A percentile compares a stretch with the other conserved stretches of the same genome.
These are phyloP conservation scores for Synergus laeviventris DNA, from an alignment of 2,888 invertebrate genomes.

Conservation along the genomic window DNA sequence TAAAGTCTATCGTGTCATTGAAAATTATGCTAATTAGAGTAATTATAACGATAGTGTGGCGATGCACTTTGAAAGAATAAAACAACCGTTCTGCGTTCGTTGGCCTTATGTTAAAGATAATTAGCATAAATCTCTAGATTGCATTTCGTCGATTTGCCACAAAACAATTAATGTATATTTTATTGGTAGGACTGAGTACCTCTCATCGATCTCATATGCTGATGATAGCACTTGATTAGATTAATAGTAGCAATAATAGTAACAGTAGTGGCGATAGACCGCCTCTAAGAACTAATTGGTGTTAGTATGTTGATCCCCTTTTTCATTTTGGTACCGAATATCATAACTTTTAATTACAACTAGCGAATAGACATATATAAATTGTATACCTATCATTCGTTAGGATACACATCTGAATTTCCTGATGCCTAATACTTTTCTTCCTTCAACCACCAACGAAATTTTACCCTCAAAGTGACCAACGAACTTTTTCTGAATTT, in stretches of 20 bases:
- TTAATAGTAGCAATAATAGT: conserved; percentile 62
- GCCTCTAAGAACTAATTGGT: conserved; percentile 75
- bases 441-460: conserved; percentile 21
- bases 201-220: conserved; percentile 12
- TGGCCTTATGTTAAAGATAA: conserved; percentile 33
- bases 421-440: conserved; percentile 41
- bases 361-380: conserved; percentile 38
- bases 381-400: conserved; percentile 41
- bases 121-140: conserved; percentile 17
- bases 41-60: conserved; percentile 25
- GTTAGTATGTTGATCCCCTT: conserved; percentile 76
- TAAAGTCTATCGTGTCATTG: conserved; percentile 23
- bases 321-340: conserved; percentile 72
- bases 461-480: conserved; percentile 19
- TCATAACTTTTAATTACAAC: conserved; percentile 54
- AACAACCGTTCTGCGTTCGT: conserved; percentile 18
- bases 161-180: conserved; percentile 24
- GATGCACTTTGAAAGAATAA: conserved; percentile 29
- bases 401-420: conserved; percentile 28
- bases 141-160: conserved; percentile 24
- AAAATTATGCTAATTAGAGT: conserved; percentile 29
- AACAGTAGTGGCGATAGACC: conserved; percentile 70
- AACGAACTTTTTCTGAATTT: conserved; percentile 15
- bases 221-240: conserved; percentile 30
- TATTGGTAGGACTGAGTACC: background rate